Evolutionary conservation across 2,888 invertebrate genomes (phyloP).

Genomic region (Mycalesis mineus): DNA sequence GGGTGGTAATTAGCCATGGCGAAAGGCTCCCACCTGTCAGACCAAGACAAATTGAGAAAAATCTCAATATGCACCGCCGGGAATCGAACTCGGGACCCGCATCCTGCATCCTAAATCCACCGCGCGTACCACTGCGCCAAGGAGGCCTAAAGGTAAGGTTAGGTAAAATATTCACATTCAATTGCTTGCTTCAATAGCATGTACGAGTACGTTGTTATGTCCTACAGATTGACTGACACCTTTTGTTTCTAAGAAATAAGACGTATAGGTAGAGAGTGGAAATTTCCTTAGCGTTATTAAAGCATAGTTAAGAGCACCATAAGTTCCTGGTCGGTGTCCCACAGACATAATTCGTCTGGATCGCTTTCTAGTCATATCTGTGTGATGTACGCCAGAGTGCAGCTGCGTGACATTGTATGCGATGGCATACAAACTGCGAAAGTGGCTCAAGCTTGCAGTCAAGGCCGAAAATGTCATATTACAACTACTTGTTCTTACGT

Average conservation of each 20-base stretch:
- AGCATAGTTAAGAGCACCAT: conserved; percentile 23
- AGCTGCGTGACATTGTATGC: conserved; percentile 39
- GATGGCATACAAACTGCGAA: conserved; percentile 57
- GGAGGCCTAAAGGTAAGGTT: too few species aligned
- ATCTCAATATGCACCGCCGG: too few species aligned
- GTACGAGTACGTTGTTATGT: too few species aligned
- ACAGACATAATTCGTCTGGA: conserved; percentile 48
- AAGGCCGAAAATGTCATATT: conserved; percentile 23
- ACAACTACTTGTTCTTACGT: background rate
- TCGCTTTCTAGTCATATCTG: conserved; percentile 64
- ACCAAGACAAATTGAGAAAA: too few species aligned
- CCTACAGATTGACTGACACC: background rate
- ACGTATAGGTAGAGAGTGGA: conserved; percentile 15
- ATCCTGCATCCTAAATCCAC: too few species aligned
- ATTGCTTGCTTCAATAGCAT: too few species aligned
- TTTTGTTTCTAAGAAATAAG: conserved; percentile 12
- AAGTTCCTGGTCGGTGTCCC: conserved; percentile 39
- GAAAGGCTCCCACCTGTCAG: too few species aligned
- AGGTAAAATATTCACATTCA: too few species aligned
- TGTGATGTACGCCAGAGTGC: conserved; percentile 51
- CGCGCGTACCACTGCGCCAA: too few species aligned
- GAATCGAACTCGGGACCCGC: too few species aligned
- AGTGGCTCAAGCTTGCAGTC: conserved; percentile 43
- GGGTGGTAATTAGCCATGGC: too few species aligned
- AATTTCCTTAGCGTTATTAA: conserved; percentile 34